Conservation (phyloP, 2,797 vertebrate species). For the Sebastes miniatus region DNA sequence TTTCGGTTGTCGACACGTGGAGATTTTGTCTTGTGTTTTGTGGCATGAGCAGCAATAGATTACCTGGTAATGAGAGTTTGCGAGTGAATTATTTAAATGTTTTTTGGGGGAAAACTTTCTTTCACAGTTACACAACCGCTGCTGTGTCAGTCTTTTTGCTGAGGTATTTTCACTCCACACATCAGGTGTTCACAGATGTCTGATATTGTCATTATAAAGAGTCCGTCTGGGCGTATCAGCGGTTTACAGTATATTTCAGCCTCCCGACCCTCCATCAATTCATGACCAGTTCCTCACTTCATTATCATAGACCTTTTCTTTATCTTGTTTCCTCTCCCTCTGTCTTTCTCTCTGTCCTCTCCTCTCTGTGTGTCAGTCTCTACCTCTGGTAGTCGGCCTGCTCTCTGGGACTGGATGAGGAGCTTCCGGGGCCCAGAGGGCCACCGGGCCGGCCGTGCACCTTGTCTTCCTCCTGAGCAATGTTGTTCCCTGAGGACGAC, state of each 20-base stretch:
- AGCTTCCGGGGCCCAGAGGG: slow-evolving; percentile 66
- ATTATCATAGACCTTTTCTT: not conserved
- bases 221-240: slow-evolving; percentile 31
- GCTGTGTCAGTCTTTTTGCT: slow-evolving; percentile 28
- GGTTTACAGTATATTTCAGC: slow-evolving; percentile 43
- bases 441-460: slow-evolving; percentile 54
- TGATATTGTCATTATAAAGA: slow-evolving; percentile 39
- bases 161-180: slow-evolving; percentile 62
- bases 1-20: not conserved
- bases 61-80: slow-evolving; percentile 4
- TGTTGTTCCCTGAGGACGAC: slow-evolving; percentile 52
- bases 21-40: not conserved
- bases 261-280: slow-evolving; percentile 7
- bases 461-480: slow-evolving; percentile 78
- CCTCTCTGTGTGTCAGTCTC: slow-evolving; percentile 41
- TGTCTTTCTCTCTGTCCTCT: not conserved
- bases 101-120: slow-evolving; percentile 16
- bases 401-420: slow-evolving; percentile 82
- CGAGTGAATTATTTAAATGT: slow-evolving; percentile 10
- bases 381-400: slow-evolving; percentile 80
- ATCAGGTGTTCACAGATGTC: slow-evolving; percentile 48
- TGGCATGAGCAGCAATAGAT: slow-evolving; percentile 37
- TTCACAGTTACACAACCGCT: slow-evolving; percentile 64
- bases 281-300: not conserved
- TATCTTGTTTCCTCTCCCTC: not conserved